Percentiles rank a stretch among this genome's conserved stretches.
These are phyloP conservation scores for Agonopterix arenella DNA, from an alignment of 2,888 invertebrate species.

Conservation along the genomic window DNA sequence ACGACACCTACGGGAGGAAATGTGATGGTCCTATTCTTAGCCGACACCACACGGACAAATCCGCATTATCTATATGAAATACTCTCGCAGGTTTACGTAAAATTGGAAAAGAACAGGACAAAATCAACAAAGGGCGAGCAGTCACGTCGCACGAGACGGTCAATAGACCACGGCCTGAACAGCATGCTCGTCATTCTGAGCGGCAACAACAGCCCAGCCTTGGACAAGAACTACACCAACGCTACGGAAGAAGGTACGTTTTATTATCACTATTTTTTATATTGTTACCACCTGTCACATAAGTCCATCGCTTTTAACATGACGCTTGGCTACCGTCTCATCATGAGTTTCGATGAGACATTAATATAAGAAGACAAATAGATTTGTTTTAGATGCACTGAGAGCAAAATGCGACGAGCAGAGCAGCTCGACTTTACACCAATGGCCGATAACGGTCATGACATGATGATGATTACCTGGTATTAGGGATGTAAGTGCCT, in stretches of 20 bases:
- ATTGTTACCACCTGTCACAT: conserved; percentile 4
- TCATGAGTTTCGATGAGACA: no score
- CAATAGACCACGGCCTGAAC: conserved; percentile 37
- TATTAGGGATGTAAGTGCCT: no score
- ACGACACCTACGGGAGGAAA: no score
- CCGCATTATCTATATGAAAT: not conserved
- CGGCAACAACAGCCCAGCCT: conserved; percentile 34
- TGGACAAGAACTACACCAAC: conserved; percentile 38
- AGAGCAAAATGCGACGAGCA: no score
- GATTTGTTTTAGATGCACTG: no score
- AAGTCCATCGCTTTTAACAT: conserved; percentile 7
- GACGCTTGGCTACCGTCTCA: not conserved
- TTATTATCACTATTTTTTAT: not conserved
- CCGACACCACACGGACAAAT: no score
- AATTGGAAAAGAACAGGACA: conserved; percentile 25
- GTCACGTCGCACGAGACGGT: conserved; percentile 31
- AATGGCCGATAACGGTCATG: no score
- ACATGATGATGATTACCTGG: no score
- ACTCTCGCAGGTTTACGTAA: conserved; percentile 48
- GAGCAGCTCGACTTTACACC: no score
- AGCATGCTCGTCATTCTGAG: conserved; percentile 39
- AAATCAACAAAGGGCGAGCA: conserved; percentile 12
- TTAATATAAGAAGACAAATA: no score
- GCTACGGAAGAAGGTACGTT: conserved; percentile 32
- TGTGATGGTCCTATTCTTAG: no score